phyloP scores from a whole-genome alignment of 2,888 invertebrate genomes.

The Pomacea canaliculata region DNA sequence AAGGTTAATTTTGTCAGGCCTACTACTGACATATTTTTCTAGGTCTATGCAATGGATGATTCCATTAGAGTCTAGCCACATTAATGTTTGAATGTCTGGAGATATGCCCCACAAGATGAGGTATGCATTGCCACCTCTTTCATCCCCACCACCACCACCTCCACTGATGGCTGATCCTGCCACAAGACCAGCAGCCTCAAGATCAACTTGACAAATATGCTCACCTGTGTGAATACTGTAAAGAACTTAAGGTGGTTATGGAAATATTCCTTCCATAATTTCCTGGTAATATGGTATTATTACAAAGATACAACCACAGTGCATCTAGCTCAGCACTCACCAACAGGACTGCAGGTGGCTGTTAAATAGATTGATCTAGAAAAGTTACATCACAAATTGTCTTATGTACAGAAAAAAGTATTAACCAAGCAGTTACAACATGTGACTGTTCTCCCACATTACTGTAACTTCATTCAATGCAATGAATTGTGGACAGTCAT shows the following conservation, averaged over 20 bases:
- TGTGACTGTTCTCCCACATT: too few species aligned
- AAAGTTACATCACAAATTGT: too few species aligned
- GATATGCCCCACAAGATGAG: constrained; percentile 31
- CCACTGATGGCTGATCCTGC: too few species aligned
- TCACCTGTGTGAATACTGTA: constrained; percentile 26
- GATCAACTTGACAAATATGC: constrained; percentile 30
- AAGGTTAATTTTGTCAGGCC: not conserved
- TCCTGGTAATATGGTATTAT: too few species aligned
- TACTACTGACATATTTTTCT: constrained; percentile 17
- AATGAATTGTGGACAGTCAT: too few species aligned
- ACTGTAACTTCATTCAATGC: too few species aligned
- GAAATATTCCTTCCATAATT: not conserved
- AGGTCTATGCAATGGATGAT: constrained; percentile 26
- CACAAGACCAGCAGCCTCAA: constrained; percentile 22
- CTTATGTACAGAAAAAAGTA: too few species aligned
- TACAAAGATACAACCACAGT: too few species aligned
- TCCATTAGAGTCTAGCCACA: constrained; percentile 27
- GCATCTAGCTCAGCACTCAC: too few species aligned
- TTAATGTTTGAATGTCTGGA: constrained; percentile 26
- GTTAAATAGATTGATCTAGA: too few species aligned
- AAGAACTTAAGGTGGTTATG: constrained; percentile 17
- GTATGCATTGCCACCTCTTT: not conserved
- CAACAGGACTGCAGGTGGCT: too few species aligned
- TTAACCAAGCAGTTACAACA: too few species aligned
- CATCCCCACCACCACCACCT: not conserved